Conservation (phyloP, 2,113 vertebrate genomes). For the Microtus pennsylvanicus region DNA sequence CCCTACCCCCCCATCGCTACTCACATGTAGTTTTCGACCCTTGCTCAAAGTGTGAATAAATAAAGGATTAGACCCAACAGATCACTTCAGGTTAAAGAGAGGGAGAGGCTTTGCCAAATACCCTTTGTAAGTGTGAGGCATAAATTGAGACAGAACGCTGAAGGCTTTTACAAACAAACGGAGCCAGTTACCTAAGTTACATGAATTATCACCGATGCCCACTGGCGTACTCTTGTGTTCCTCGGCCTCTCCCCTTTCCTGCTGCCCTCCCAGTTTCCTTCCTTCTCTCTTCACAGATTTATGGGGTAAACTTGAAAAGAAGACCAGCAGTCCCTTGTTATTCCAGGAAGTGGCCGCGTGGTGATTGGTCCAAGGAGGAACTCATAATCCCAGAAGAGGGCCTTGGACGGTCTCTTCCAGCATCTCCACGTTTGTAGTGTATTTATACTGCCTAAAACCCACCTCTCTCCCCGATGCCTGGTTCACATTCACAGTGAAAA, state of each 20-base stretch:
- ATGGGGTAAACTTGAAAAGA: not conserved
- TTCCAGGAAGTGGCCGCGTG: not conserved
- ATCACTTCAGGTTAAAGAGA: slow-evolving; percentile 11
- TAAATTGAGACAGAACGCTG: not conserved
- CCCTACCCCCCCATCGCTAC: not conserved
- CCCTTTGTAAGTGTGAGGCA: not conserved
- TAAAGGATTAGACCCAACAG: slow-evolving; percentile 35
- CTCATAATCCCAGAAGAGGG: not conserved
- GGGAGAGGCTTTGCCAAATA: slow-evolving; percentile 23
- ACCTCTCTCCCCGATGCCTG: not conserved
- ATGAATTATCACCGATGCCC: not conserved
- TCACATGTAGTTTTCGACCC: slow-evolving; percentile 2
- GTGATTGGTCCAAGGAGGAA: slow-evolving; percentile 30
- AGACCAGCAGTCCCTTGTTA: slow-evolving; percentile 19
- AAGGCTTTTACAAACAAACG: slow-evolving; percentile 42
- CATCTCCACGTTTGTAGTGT: not conserved
- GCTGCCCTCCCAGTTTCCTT: not conserved
- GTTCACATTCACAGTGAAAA: not conserved
- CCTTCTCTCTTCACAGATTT: slow-evolving; percentile 6
- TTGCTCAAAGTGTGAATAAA: not conserved
- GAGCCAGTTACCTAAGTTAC: not conserved
- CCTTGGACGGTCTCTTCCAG: not conserved
- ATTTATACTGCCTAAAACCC: not conserved
- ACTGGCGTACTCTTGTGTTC: not conserved
- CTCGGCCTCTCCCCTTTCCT: not conserved